phyloP scores from a whole-genome alignment of 2,797 vertebrate species.

The Ispidina picta region DNA sequence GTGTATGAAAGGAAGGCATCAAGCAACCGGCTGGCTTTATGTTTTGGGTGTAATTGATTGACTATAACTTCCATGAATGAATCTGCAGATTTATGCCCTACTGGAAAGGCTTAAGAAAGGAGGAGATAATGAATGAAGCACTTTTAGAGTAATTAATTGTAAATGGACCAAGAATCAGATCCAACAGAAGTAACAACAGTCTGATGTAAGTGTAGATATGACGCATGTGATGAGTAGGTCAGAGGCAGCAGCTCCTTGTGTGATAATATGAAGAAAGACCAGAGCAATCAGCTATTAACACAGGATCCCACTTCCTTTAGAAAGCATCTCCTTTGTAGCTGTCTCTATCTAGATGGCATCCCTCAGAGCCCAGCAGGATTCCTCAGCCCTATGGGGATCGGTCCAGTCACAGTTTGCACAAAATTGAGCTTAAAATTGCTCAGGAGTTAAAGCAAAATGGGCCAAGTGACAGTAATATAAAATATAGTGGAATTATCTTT shows the following conservation, averaged over 20 bases:
- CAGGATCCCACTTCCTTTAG: neutral
- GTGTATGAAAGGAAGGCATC: neutral
- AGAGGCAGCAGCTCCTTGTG: neutral
- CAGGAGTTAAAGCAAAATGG: slow-evolving; percentile 9
- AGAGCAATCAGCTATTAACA: neutral
- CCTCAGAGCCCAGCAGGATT: neutral
- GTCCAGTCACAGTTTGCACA: neutral
- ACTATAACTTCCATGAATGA: neutral
- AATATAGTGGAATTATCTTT: neutral
- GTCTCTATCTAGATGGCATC: neutral
- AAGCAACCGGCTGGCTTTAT: neutral
- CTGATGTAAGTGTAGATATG: neutral
- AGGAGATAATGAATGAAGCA: neutral
- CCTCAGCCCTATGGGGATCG: neutral
- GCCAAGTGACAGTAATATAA: neutral
- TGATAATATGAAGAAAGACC: neutral
- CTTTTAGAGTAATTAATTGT: neutral
- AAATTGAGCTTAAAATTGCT: neutral
- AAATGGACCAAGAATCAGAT: neutral
- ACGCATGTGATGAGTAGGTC: neutral
- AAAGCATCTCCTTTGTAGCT: neutral
- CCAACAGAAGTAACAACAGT: neutral
- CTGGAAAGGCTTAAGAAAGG: neutral
- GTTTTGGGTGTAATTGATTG: neutral
- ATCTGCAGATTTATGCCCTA: neutral